These are phyloP conservation scores for Drosophila ogumai DNA, from an alignment of 1,140 invertebrate species.

Conservation along the genomic window DNA sequence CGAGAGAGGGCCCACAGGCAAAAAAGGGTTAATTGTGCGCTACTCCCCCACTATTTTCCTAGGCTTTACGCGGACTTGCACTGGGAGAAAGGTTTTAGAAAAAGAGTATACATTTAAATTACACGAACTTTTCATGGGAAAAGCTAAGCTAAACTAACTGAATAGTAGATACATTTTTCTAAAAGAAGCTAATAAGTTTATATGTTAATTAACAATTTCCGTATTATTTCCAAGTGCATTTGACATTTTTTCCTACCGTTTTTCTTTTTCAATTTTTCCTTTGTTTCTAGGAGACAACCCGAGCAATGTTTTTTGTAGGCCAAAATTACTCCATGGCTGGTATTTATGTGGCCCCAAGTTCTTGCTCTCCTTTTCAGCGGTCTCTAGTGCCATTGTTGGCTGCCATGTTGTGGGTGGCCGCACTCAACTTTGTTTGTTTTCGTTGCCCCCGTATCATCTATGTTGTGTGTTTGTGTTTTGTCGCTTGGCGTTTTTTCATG, in stretches of 20 bases:
- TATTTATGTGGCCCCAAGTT: slow-evolving; percentile 32
- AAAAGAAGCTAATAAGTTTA: neutral
- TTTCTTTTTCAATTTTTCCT: slow-evolving; percentile 17
- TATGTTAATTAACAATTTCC: neutral
- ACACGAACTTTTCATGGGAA: too few relatives aligned
- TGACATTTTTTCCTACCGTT: neutral
- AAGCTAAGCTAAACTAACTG: neutral
- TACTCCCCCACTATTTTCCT: neutral
- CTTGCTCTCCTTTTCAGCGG: slow-evolving; percentile 29
- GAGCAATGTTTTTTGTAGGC: slow-evolving; percentile 32
- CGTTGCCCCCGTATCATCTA: slow-evolving; percentile 26
- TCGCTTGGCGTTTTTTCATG: slow-evolving; percentile 53
- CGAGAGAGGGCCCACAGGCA: neutral
- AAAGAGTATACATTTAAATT: neutral
- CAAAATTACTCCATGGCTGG: slow-evolving; percentile 54
- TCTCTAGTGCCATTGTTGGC: slow-evolving; percentile 31
- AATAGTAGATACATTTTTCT: neutral
- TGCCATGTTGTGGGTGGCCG: slow-evolving; percentile 64
- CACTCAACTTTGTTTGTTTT: slow-evolving; percentile 61
- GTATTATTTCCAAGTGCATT: slow-evolving; percentile 1
- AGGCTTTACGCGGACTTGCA: slow-evolving; percentile 27
- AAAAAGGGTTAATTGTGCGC: slow-evolving; percentile 73
- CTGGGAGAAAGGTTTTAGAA: neutral
- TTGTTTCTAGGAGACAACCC: slow-evolving; percentile 15
- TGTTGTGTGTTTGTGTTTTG: slow-evolving; percentile 10